A percentile compares a stretch with the other conserved stretches of the same genome.
phyloP scores from a whole-genome alignment of 2,797 vertebrate species.

The Cryptoprocta ferox region DNA sequence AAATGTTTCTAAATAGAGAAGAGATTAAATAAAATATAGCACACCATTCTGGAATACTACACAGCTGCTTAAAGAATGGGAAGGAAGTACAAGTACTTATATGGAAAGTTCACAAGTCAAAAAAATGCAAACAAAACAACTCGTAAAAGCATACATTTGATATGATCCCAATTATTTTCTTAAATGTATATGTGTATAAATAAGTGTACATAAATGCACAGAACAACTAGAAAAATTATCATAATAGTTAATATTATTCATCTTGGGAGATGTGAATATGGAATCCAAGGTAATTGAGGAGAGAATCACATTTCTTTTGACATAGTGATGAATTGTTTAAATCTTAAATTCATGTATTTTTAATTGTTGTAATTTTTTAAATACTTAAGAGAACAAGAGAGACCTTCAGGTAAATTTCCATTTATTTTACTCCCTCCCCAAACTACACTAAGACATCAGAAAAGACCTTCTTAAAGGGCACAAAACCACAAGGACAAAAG shows the following conservation, averaged over 20 bases:
- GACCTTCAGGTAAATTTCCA: background rate
- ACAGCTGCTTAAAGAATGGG: background rate
- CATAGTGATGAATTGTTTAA: background rate
- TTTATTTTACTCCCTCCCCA: background rate
- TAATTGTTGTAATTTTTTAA: background rate
- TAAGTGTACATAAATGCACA: background rate
- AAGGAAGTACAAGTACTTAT: background rate
- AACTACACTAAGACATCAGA: constrained; percentile 1
- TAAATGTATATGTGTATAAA: background rate
- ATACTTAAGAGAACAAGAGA: background rate
- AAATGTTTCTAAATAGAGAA: constrained; percentile 34
- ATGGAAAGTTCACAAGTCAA: background rate
- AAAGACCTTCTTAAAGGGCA: background rate
- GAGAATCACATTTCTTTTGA: background rate
- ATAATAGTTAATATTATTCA: background rate
- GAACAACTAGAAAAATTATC: background rate
- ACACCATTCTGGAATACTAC: background rate
- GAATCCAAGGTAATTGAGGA: background rate
- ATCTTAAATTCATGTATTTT: background rate
- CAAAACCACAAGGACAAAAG: background rate
- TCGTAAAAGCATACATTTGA: background rate
- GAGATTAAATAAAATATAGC: background rate
- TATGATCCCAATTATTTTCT: background rate
- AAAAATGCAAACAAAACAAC: background rate
- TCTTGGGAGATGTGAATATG: background rate